A percentile compares a stretch with the other conserved stretches of the same genome.
phyloP scores from a whole-genome alignment of 37 sponge, comb jelly and placozoan species.

The Cladorhizidae sp. region DNA sequence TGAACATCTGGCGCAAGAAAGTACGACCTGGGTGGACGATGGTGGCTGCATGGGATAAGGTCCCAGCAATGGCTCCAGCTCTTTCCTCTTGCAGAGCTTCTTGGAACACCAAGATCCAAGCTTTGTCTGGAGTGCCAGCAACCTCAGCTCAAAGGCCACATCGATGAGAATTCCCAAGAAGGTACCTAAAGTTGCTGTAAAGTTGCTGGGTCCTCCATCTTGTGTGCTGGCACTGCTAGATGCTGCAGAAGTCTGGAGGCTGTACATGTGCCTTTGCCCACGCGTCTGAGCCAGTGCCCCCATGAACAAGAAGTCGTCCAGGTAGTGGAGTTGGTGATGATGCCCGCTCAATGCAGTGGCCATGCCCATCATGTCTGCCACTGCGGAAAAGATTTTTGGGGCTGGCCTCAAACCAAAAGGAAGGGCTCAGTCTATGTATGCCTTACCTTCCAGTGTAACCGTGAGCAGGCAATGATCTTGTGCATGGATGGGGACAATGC shows the following conservation, averaged over 20 bases:
- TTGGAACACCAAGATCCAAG: background rate
- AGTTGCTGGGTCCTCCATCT: background rate
- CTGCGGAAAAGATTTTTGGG: conserved; percentile 1
- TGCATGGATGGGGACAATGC: too few species aligned
- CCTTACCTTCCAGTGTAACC: conserved; percentile 5
- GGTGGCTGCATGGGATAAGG: conserved; percentile 1
- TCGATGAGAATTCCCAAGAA: conserved; percentile 3
- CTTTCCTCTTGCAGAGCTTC: background rate
- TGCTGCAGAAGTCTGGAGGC: too few species aligned
- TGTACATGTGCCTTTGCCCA: background rate
- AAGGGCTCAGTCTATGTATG: conserved; percentile 19
- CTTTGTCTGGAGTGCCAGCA: background rate
- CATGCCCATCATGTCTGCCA: too few species aligned
- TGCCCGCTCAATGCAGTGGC: too few species aligned
- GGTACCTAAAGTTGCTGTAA: too few species aligned
- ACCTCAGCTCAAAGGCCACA: background rate
- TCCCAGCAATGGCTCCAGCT: conserved; percentile 4
- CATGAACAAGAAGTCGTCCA: too few species aligned
- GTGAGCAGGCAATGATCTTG: too few species aligned
- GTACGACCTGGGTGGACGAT: background rate
- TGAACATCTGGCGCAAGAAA: conserved; percentile 4
- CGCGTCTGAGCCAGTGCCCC: background rate
- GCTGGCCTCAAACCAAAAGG: conserved; percentile 1
- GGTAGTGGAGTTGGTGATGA: too few species aligned
- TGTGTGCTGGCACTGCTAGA: background rate